phyloP scores from a whole-genome alignment of 53 echinoderm and acorn worm genomes.

The Holothuria scabra region DNA sequence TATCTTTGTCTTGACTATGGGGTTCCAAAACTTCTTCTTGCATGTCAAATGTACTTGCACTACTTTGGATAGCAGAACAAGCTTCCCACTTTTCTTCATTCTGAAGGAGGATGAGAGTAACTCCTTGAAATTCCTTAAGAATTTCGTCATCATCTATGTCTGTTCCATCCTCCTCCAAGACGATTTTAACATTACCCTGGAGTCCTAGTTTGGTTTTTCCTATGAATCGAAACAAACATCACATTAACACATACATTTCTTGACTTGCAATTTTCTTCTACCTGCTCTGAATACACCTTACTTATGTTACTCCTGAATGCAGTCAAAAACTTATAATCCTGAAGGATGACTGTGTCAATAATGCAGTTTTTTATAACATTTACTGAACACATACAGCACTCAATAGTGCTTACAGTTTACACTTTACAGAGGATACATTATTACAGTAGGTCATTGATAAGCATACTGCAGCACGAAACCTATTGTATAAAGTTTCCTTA shows the following conservation, averaged over 20 bases:
- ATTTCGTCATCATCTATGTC: constrained; percentile 59
- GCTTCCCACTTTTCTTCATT: constrained; percentile 50
- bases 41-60: too few species aligned
- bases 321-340: not conserved
- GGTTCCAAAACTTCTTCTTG: too few species aligned
- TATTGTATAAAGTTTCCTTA: too few species aligned
- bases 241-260: not conserved
- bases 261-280: not conserved
- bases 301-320: too few species aligned
- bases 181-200: constrained; percentile 25
- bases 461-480: too few species aligned
- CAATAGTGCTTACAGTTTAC: too few species aligned
- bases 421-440: too few species aligned
- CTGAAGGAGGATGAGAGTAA: constrained; percentile 35
- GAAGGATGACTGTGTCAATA: too few species aligned
- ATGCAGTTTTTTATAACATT: too few species aligned
- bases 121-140: constrained; percentile 4
- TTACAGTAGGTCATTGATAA: too few species aligned
- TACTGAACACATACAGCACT: too few species aligned
- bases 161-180: constrained; percentile 66
- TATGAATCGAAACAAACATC: not conserved
- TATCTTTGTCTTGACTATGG: too few species aligned
- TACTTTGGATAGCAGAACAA: not conserved
- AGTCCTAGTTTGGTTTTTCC: constrained; percentile 50
- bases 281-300: not conserved